Base-by-base conservation (phyloP, 2,113 vertebrate genomes). In the Malurus elegans region DNA sequence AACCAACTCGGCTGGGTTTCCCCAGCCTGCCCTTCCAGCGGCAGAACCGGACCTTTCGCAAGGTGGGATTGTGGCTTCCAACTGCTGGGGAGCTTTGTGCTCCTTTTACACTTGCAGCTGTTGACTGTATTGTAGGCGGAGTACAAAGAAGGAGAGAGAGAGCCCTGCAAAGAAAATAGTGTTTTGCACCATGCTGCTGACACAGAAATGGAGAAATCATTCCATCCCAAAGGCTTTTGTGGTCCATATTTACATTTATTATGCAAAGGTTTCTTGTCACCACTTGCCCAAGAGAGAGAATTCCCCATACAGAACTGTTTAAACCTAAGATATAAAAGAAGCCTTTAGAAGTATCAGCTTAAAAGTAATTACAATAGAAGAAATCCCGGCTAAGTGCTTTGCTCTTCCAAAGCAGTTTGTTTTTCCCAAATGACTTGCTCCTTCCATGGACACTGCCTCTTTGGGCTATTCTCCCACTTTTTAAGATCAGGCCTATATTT, bases 11-110 rank as follows among this genome's bases (percentile, higher is more conserved):
- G 19, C 96, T 98, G 98, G 98, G 97, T 61, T 99, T 97, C 91
- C 98, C 98, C 66, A 97, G 94, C n/a, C 98, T 99, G 25, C 97
- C 97, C 14, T 98, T 97, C 95, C 98, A 98, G 92, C 98, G 98
- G 45, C 99, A 99, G 84, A 95, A 97, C 58, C 98, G 99, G 82
- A 98, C 96, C 36, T 98, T 97, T 88, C 98, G 97, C 95, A 99
- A 98, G 98, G 98, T 98, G 86, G 95, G 97, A 12, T 72, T 47
- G 32, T 44, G 17, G 13, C 60, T 90, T 79, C 31, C 79, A 38
- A 0, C 17, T 73, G 32, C 48, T 90, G 1, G 3, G 42, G 45
- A 79, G 84, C 38, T 76, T 42, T 75, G 44, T 90, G 81, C 36
- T 94, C 13, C 5, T 38, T 69, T 73, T n/a, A 42, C 18, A 4